A percentile compares a stretch with the other conserved stretches of the same genome.
Conservation (phyloP, 2,113 vertebrate genomes). For the Dolichallabes microphthalmus region DNA sequence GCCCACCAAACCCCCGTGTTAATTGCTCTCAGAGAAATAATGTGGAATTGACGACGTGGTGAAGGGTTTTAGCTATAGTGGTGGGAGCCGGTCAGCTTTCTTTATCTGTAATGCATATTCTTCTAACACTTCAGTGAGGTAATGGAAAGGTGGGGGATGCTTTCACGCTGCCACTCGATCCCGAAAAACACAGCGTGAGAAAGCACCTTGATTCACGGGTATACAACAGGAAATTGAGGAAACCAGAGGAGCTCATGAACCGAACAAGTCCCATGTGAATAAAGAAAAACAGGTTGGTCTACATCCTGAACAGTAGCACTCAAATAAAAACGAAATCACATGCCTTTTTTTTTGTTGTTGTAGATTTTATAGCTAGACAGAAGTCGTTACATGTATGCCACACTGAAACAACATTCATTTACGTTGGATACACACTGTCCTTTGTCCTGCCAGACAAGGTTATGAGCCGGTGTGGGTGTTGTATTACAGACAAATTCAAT, state of each 20-base stretch:
- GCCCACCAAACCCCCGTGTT: conserved; percentile 41
- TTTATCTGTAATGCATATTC: conserved; percentile 62
- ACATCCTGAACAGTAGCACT: background rate
- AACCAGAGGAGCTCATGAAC: conserved; percentile 23
- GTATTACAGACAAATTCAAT: background rate
- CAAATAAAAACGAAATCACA: background rate
- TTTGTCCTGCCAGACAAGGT: background rate
- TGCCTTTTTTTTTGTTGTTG: too few species aligned
- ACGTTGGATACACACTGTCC: background rate
- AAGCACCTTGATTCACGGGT: conserved; percentile 56
- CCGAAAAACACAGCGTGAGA: conserved; percentile 50
- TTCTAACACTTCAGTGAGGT: conserved; percentile 59
- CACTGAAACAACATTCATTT: conserved; percentile 3
- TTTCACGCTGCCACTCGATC: conserved; percentile 60
- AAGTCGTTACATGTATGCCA: background rate
- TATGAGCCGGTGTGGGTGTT: background rate
- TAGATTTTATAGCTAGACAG: background rate
- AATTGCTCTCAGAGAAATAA: conserved; percentile 60
- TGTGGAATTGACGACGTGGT: conserved; percentile 60
- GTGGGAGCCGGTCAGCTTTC: conserved; percentile 56
- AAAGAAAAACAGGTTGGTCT: background rate
- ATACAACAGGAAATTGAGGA: conserved; percentile 46
- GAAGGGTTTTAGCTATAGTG: conserved; percentile 52
- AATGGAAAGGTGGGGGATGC: conserved; percentile 57
- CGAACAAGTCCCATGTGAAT: background rate